A percentile compares a stretch with the other conserved stretches of the same genome.
Evolutionary conservation across 2,113 vertebrate genomes (phyloP).

Genomic region (Bubo bubo): DNA sequence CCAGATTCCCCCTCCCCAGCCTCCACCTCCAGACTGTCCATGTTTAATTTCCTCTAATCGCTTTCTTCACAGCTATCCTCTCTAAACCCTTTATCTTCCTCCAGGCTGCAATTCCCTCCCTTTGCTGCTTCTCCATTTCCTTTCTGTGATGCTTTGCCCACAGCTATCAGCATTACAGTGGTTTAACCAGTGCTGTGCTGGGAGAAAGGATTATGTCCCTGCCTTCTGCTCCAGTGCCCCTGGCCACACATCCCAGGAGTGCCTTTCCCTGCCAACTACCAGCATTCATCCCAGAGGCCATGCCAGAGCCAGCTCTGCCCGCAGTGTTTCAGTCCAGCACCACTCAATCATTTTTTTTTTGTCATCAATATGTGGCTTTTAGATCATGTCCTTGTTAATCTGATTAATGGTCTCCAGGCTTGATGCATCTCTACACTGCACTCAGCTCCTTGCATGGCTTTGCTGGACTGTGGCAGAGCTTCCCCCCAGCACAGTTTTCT

Average conservation of each 20-base stretch:
- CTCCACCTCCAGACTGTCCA: not conserved
- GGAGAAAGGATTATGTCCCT: not conserved
- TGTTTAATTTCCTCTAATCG: conserved; percentile 1
- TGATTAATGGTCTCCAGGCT: not conserved
- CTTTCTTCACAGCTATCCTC: not conserved
- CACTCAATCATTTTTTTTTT: not conserved
- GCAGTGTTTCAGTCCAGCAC: not conserved
- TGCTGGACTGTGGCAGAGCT: not conserved
- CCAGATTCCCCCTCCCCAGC: not conserved
- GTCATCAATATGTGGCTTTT: not conserved
- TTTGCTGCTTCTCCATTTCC: not conserved
- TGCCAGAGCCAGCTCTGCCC: not conserved
- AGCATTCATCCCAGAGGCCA: not conserved
- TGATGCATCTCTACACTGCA: not conserved
- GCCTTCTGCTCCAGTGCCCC: not conserved
- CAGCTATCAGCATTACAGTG: not conserved
- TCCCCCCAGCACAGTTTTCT: not conserved
- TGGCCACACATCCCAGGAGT: not conserved
- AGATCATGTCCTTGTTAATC: not conserved
- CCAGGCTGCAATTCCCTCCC: conserved; percentile 16
- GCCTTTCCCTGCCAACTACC: not conserved
- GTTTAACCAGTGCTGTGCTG: not conserved
- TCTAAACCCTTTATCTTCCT: conserved; percentile 23
- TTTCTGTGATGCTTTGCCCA: not conserved
- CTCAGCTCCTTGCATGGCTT: not conserved